phyloP scores from a whole-genome alignment of 2,113 vertebrate species.

The Odontophorus gujanensis region DNA sequence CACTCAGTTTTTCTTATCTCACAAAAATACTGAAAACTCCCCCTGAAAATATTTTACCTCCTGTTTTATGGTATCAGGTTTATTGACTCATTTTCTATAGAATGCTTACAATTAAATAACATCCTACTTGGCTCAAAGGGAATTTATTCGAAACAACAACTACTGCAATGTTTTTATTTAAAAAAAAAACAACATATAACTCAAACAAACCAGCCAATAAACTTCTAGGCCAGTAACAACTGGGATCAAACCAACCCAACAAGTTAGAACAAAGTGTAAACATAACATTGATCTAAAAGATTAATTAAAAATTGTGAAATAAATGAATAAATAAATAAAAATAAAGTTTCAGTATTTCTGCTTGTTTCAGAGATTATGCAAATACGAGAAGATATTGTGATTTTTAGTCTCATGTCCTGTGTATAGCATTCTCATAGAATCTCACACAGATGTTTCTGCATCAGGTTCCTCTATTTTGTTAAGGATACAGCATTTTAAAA shows the following conservation, averaged over 20 bases:
- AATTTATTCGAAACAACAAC: slow-evolving; percentile 11
- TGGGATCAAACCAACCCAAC: background rate
- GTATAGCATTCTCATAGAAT: background rate
- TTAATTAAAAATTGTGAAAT: background rate
- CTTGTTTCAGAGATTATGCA: background rate
- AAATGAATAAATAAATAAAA: background rate
- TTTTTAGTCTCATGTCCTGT: background rate
- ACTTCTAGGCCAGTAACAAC: background rate
- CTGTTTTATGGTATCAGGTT: background rate
- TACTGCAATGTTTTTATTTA: slow-evolving; percentile 9
- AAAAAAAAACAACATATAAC: slow-evolving; percentile 3
- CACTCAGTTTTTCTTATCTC: background rate
- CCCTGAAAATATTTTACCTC: background rate
- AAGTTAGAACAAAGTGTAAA: background rate
- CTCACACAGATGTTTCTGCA: background rate
- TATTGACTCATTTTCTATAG: slow-evolving; percentile 42
- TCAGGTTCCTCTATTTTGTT: background rate
- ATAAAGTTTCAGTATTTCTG: background rate
- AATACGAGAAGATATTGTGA: background rate
- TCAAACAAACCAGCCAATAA: background rate
- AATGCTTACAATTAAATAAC: slow-evolving; percentile 35
- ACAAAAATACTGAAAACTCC: background rate
- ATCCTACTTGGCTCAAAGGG: slow-evolving; percentile 7
- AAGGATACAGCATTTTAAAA: background rate
- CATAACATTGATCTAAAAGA: background rate